Conservation (phyloP, 2,888 invertebrate genomes). For the Spatulosminthurus flaviceps region DNA sequence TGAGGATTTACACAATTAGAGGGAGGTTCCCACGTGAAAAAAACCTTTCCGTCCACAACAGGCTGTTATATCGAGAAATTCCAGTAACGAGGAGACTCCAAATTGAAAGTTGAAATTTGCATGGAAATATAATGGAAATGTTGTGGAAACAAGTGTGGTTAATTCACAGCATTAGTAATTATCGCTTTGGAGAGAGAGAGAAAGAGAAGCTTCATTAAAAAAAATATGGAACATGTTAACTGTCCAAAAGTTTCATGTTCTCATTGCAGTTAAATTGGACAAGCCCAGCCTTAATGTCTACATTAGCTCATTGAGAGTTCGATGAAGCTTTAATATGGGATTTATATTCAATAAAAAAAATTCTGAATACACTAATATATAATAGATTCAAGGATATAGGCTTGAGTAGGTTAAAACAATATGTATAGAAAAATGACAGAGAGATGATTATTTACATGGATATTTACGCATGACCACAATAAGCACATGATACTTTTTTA, state of each 20-base stretch:
- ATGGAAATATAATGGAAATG: neutral
- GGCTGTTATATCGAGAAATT: neutral
- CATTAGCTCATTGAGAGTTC: neutral
- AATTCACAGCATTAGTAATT: neutral
- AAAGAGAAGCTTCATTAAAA: neutral
- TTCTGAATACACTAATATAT: no score
- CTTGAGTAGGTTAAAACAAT: constrained; percentile 18
- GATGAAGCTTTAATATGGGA: neutral
- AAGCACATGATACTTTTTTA: neutral
- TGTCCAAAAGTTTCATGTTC: neutral
- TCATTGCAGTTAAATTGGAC: neutral
- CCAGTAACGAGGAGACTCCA: neutral
- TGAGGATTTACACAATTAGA: no score
- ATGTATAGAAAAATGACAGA: no score
- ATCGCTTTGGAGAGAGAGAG: neutral
- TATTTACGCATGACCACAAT: neutral
- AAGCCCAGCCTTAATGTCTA: neutral
- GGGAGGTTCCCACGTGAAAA: no score
- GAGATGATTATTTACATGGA: neutral
- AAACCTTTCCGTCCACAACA: neutral
- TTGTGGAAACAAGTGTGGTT: no score
- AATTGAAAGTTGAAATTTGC: constrained; percentile 7
- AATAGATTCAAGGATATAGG: neutral
- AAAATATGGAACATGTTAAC: neutral
- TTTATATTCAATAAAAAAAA: no score